Conservation (phyloP, 2,797 vertebrate genomes). For the Onychomys leucogaster region DNA sequence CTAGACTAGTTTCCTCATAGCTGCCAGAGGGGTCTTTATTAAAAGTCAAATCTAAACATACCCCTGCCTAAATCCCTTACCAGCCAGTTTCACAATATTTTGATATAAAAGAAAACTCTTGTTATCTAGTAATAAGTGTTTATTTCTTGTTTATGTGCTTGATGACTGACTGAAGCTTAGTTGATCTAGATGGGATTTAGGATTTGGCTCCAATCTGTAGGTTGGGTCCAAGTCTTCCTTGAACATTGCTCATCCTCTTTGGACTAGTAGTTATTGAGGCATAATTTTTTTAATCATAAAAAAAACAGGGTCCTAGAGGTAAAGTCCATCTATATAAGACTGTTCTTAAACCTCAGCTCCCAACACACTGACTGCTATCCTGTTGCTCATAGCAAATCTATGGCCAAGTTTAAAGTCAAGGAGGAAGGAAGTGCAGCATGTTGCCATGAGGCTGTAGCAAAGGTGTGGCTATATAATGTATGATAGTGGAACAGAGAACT, state of each 20-base stretch:
- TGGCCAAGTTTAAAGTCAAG: slow-evolving; percentile 24
- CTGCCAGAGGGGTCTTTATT: background rate
- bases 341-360: background rate
- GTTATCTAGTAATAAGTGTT: background rate
- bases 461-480: background rate
- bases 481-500: slow-evolving; percentile 9
- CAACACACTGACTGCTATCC: background rate
- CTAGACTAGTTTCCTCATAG: background rate
- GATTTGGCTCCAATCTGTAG: background rate
- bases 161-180: background rate
- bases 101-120: background rate
- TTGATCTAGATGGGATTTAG: background rate
- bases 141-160: slow-evolving; percentile 20
- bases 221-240: background rate
- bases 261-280: background rate
- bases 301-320: background rate
- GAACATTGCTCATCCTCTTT: background rate
- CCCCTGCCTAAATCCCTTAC: background rate
- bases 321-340: background rate
- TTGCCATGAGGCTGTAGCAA: background rate
- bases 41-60: background rate
- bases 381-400: background rate
- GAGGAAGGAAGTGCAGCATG: background rate
- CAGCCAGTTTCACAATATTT: slow-evolving; percentile 17
- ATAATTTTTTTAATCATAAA: background rate